Base-by-base conservation (phyloP, 1,140 invertebrate species). In the Camponotus floridanus region DNA sequence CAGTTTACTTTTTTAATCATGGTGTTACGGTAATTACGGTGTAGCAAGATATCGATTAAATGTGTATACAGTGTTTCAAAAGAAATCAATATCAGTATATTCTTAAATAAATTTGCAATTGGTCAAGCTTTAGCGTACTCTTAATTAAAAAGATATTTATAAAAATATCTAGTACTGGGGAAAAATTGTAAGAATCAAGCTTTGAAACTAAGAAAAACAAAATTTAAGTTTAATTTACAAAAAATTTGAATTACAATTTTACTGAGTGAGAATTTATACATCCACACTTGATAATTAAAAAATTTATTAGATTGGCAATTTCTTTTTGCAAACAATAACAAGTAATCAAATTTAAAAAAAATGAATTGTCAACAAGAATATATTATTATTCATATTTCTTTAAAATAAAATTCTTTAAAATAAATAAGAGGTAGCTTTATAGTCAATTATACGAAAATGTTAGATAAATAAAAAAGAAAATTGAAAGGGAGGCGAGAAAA, bases 401-500 rank as follows among this genome's bases (percentile, higher is more conserved):
- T 18, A 26, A 42, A 45, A 45, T 45, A 59, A 48, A 48, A 26
- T 13, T 26, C 26, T 26, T 26, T 26, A 26, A 26, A 26, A 26
- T 26, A 26, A 26, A 26, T 26, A 1, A 26, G 26, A 67, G 31
- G 11, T 39, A 55, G 42, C 18, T 51, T 26, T 57, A 59, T 21
- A 73, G 39, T 45, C 36, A 48, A 26, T 15, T 65, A 18, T n/a
- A 18, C 33, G 64, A 48, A 78, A 9, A 7, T 55, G 68, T 73
- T 74, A 45, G 79, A 83, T 74, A 83, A 83, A 83, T 74, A 70
- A 83, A 74, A 68, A 83, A 73, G 79, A 55, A 45, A 36, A 42
- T 18, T 45, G 48, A 61, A 39, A 2, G 39, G 1, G n/a, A 31
- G 51, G 36, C 59, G 36, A n/a, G 65, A 9, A 26, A 26, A 39